A percentile compares a stretch with the other conserved stretches of the same genome.
Evolutionary conservation across 2,797 vertebrate genomes (phyloP).

Genomic region (Myotis planiceps): DNA sequence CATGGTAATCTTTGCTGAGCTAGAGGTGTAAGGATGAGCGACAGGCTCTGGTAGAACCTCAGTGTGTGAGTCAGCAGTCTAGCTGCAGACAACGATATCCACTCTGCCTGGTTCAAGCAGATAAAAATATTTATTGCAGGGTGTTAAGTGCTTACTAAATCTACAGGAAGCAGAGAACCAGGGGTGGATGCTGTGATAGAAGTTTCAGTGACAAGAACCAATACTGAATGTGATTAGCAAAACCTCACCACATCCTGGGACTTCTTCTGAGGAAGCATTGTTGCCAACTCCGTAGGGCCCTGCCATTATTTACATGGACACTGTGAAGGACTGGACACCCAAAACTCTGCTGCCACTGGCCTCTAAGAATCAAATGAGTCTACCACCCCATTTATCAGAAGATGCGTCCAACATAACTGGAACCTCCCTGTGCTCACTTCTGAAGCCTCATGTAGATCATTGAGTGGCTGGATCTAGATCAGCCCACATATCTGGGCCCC

Average conservation of each 20-base stretch:
- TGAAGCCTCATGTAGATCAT: neutral
- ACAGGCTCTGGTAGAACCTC: neutral
- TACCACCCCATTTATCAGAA: neutral
- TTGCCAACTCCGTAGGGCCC: neutral
- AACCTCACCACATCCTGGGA: neutral
- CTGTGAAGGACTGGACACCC: fast-evolving
- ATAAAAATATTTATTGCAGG: neutral
- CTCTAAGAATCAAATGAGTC: neutral
- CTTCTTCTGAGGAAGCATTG: neutral
- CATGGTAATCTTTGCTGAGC: neutral
- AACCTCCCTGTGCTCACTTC: neutral
- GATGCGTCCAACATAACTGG: neutral
- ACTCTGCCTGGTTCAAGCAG: neutral
- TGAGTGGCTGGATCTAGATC: neutral
- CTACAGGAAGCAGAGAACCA: neutral
- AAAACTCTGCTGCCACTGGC: neutral
- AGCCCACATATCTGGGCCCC: too few relatives aligned
- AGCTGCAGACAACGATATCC: neutral
- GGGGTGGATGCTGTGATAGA: neutral
- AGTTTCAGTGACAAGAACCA: neutral
- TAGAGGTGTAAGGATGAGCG: neutral
- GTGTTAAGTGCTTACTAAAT: neutral
- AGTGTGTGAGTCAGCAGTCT: neutral
- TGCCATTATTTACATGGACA: neutral
- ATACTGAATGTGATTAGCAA: neutral